Conservation (phyloP, 1,140 invertebrate species). For the Dolichoris vasculosae region DNA sequence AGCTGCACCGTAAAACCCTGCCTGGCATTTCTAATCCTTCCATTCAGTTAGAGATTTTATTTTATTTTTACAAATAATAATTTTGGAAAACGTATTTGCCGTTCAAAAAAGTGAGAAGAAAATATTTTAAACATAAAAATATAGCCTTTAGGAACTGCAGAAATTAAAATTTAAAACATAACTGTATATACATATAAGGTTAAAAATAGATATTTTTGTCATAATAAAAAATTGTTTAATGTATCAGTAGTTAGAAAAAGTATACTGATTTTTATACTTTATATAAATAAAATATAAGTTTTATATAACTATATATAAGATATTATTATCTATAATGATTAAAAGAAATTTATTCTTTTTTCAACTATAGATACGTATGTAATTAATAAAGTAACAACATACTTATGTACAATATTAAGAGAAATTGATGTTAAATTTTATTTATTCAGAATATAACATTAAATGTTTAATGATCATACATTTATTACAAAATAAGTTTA, state of each 20-base stretch:
- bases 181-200: slow-evolving; percentile 8
- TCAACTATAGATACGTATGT: not conserved
- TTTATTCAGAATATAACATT: not conserved
- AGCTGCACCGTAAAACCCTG: slow-evolving; percentile 31
- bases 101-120: not conserved
- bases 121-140: not conserved
- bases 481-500: not conserved
- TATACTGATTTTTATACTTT: not conserved
- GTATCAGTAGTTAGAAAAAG: slow-evolving; percentile 7
- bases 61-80: not conserved
- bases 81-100: not conserved
- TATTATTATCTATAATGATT: no score
- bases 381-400: not conserved
- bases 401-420: slow-evolving; percentile 30
- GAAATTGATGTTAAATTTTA: not conserved
- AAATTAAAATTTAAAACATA: not conserved
- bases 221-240: not conserved
- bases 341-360: not conserved
- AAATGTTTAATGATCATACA: not conserved
- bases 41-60: slow-evolving; percentile 9
- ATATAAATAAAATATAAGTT: not conserved
- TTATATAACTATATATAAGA: not conserved
- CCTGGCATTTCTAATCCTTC: slow-evolving; percentile 16
- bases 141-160: not conserved
- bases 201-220: not conserved